Evolutionary conservation across 2,888 invertebrate genomes (phyloP).

Genomic region (Agonopterix subpropinquella): DNA sequence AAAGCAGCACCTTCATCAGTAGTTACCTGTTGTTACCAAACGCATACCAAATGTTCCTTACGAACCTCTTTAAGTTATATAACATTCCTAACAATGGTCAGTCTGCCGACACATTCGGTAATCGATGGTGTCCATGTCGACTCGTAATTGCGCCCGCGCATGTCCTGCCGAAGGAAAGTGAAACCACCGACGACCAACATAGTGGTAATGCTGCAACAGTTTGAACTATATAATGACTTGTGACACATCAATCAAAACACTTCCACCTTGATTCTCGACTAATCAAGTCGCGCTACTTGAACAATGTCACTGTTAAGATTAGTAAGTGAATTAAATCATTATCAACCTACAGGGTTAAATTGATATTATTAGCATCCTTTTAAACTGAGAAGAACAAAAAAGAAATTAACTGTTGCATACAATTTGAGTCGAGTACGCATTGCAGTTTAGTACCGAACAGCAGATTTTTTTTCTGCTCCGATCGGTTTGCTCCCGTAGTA

Average conservation of each 20-base stretch:
- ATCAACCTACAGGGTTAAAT: no score
- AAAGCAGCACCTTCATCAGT: no score
- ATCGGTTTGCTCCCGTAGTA: no score
- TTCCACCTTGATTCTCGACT: slow-evolving; percentile 50
- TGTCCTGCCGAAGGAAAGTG: slow-evolving; percentile 71
- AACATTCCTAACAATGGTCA: slow-evolving; percentile 49
- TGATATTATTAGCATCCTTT: no score
- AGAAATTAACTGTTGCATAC: no score
- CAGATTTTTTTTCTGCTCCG: no score
- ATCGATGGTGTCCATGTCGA: slow-evolving; percentile 48
- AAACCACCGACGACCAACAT: slow-evolving; percentile 51
- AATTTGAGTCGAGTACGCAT: no score
- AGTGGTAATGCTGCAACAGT: slow-evolving; percentile 69
- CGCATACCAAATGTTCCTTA: slow-evolving; percentile 24
- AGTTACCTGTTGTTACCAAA: slow-evolving; percentile 4
- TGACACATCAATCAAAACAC: slow-evolving; percentile 57
- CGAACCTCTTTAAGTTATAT: slow-evolving; percentile 46
- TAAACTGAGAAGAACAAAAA: no score
- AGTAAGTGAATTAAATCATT: slow-evolving; percentile 41
- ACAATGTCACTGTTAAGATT: slow-evolving; percentile 56
- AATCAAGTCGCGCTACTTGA: slow-evolving; percentile 46
- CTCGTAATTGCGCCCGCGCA: slow-evolving; percentile 59
- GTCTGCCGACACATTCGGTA: slow-evolving; percentile 48
- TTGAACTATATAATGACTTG: slow-evolving; percentile 68
- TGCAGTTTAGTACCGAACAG: no score